Evolutionary conservation across 2,113 vertebrate genomes (phyloP), one percentile per base, ranked within the genome.

Genomic region (Heliornis fulica): DNA sequence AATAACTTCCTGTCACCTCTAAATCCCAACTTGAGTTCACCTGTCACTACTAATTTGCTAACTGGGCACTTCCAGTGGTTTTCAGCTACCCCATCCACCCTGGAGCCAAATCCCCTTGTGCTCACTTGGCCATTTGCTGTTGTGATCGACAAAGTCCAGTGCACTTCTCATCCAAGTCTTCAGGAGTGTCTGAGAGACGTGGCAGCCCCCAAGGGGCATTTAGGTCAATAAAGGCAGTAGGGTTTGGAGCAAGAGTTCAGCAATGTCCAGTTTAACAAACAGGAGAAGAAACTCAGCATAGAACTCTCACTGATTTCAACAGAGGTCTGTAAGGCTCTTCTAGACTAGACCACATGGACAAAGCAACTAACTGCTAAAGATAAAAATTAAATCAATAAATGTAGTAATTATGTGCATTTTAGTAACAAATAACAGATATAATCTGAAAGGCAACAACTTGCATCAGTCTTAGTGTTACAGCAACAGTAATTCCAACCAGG

Each of bases 391-490:
- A 84, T 57, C 0, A 1, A 63, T 70, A 61, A 23, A 53, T 48
- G 18, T 19, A 74, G 54, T 36, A 64, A 92, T 92, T 78, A 87
- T 2, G 4, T 70, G 36, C 86, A 78, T 20, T 2, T 68, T 46
- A 66, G 38, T 40, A 89, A 74, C 15, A 78, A 74, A 45, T 70
- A 69, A 82, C 71, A 83, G 54, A 68, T 89, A 43, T 2, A 51
- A 93, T 90, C 93, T 75, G 40, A 48, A 91, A 86, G 41, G 80
- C 46, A 92, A 69, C 3, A 78, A 83, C 75, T 54, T 83, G 15
- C 56, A 75, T 89, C 83, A 89, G 45, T 63, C 28, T 80, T 77
- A 70, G 29, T 36, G 36, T 86, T 89, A 89, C 68, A 66, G 60
- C 22, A 83, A 38, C 28, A 53, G 31, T 26, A 88, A 77, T 66